Conservation (phyloP, 1,140 invertebrate species). For the Xylocopa sonorina region DNA sequence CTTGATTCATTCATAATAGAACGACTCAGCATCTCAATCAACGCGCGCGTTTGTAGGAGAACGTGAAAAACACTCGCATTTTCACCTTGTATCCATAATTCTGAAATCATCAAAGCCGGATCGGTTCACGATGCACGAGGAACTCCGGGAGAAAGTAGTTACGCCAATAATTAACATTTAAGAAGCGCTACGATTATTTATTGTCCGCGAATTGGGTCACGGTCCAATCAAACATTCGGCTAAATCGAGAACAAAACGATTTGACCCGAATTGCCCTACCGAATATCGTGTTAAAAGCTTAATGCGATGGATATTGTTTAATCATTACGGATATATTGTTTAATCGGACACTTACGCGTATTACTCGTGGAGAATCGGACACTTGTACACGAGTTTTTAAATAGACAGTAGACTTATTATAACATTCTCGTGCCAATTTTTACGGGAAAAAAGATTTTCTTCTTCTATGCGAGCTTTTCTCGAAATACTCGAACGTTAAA, state of each 20-base stretch:
- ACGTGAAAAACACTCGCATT: too few species aligned
- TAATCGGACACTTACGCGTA: neutral
- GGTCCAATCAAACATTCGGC: slow-evolving; percentile 11
- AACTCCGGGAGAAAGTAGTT: neutral
- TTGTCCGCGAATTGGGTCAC: slow-evolving; percentile 44
- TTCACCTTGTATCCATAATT: too few species aligned
- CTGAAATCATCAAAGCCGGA: too few species aligned
- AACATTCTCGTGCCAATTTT: too few species aligned
- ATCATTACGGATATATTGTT: neutral
- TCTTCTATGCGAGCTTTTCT: neutral
- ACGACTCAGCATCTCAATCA: too few species aligned
- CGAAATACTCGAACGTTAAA: neutral
- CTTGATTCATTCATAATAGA: too few species aligned
- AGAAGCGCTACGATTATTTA: slow-evolving; percentile 17
- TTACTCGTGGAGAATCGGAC: neutral
- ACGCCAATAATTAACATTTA: slow-evolving; percentile 42
- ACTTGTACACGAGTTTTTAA: neutral
- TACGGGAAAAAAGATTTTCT: neutral
- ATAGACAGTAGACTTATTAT: too few species aligned
- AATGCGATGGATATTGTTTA: neutral
- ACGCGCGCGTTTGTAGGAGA: too few species aligned
- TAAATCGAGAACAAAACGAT: neutral
- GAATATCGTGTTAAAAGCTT: slow-evolving; percentile 14
- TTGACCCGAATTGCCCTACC: neutral
- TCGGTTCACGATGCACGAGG: neutral